Evolutionary conservation across 2,113 vertebrate species (phyloP), one percentile per base, ranked within the genome.

Genomic region (Melanotaenia duboulayi): DNA sequence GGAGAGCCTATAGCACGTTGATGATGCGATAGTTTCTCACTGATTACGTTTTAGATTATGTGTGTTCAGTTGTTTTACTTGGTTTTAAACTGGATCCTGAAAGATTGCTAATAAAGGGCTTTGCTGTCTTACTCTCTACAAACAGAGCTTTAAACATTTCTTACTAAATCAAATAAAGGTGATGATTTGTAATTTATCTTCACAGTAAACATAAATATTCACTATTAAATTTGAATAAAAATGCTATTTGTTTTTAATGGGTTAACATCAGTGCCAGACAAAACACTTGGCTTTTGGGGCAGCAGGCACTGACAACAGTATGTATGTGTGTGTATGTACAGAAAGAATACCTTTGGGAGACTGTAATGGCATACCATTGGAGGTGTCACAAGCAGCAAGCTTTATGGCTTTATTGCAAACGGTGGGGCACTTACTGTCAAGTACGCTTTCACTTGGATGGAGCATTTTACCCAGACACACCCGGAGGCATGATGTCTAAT

Each of bases 381-480:
- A 72, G 60, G 54, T 71, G 76, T 84, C 79, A 76, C 71, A 77
- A 86, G 82, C 80, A 85, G 69, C 60, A 61, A 49, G 48, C 75
- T 73, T 61, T 55, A 76, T 80, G 78, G 79, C 73, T 78, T 86
- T 83, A 68, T 71, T 86, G 75, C 71, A 63, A 83, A 71, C 14
- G 24, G 62, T 67, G 82, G 64, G 48, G 56, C 68, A 76, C 84
- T 85, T 81, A 89, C 87, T 84, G 86, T 71, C 76, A 71, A 85
- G 80, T 83, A 75, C 83, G 64, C 87, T 89, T 85, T 83, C 81
- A 84, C 82, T 74, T 71, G 75, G 67, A 82, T 70, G 78, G 66
- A 85, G 80, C 71, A 85, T 88, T 91, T 89, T 84, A 89, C 83
- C 89, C 65, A 84, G 71, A 81, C 85, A 50, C 83, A 66, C 76